A percentile compares a stretch with the other conserved stretches of the same genome.
These are phyloP conservation scores for Trichogramma evanescens DNA, from an alignment of 2,888 invertebrate genomes.

Conservation along the genomic window DNA sequence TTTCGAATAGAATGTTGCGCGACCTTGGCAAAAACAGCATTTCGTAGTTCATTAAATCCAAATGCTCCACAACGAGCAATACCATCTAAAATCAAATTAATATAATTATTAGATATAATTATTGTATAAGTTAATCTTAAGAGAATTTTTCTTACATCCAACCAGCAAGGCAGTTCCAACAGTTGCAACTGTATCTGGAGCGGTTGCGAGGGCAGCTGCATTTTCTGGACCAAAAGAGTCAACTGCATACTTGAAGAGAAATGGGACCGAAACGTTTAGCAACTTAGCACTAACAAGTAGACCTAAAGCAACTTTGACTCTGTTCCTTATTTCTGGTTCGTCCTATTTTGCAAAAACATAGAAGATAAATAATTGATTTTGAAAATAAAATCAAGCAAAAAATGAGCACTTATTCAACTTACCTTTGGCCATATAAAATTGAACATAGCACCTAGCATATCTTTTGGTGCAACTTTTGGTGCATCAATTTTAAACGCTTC, in stretches of 20 bases:
- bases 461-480: constrained; percentile 58
- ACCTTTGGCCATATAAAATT: constrained; percentile 94
- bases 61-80: constrained; percentile 83
- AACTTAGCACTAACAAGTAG: constrained; percentile 77
- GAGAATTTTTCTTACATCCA: constrained; percentile 65
- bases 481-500: constrained; percentile 58
- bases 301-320: constrained; percentile 78
- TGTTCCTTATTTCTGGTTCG: constrained; percentile 63
- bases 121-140: neutral
- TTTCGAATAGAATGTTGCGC: constrained; percentile 93
- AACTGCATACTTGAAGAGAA: constrained; percentile 88
- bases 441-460: constrained; percentile 84
- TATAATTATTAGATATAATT: neutral
- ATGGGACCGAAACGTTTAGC: constrained; percentile 88
- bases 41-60: constrained; percentile 91
- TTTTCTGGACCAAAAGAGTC: constrained; percentile 72
- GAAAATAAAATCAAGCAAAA: constrained; percentile 2
- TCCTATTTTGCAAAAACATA: constrained; percentile 50
- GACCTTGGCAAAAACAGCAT: constrained; percentile 96
- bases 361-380: constrained; percentile 6
- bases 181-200: constrained; percentile 74
- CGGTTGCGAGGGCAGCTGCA: constrained; percentile 60
- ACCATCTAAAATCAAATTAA: constrained; percentile 64
- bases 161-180: constrained; percentile 72
- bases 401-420: constrained; percentile 37